Percentiles rank a stretch among this genome's conserved stretches.
phyloP scores from a whole-genome alignment of 2,888 invertebrate genomes.

The Romanomermis culicivorax region DNA sequence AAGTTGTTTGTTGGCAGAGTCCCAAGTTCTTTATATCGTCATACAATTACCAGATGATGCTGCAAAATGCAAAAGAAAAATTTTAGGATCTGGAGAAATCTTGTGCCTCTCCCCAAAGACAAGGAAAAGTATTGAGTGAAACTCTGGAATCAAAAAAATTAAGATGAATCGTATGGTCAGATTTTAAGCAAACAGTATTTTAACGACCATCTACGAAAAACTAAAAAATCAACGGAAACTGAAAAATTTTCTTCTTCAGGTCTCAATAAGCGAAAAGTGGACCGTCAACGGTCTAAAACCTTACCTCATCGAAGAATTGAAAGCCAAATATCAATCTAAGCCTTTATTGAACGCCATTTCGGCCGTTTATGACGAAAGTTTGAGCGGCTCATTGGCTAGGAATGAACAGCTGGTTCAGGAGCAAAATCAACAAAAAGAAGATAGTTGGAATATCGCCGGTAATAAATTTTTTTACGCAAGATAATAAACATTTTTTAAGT shows the following conservation, averaged over 20 bases:
- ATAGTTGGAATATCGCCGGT: neutral
- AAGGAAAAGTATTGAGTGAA: too few species aligned
- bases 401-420: neutral
- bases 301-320: neutral
- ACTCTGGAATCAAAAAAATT: neutral
- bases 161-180: neutral
- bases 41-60: too few species aligned
- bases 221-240: too few species aligned
- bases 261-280: slow-evolving; percentile 3
- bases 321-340: neutral
- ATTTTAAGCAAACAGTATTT: neutral
- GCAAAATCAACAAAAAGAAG: neutral
- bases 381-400: neutral
- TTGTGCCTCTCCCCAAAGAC: too few species aligned
- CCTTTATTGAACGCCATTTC: neutral
- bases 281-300: neutral
- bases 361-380: neutral
- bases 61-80: too few species aligned
- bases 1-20: too few species aligned
- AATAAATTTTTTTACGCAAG: neutral
- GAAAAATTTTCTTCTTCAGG: slow-evolving; percentile 1
- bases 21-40: too few species aligned
- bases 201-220: too few species aligned
- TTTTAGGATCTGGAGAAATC: too few species aligned
- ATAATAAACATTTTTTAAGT: too few species aligned